phyloP scores from a whole-genome alignment of 2,888 invertebrate genomes.

The Scaptomyza caliginosa region DNA sequence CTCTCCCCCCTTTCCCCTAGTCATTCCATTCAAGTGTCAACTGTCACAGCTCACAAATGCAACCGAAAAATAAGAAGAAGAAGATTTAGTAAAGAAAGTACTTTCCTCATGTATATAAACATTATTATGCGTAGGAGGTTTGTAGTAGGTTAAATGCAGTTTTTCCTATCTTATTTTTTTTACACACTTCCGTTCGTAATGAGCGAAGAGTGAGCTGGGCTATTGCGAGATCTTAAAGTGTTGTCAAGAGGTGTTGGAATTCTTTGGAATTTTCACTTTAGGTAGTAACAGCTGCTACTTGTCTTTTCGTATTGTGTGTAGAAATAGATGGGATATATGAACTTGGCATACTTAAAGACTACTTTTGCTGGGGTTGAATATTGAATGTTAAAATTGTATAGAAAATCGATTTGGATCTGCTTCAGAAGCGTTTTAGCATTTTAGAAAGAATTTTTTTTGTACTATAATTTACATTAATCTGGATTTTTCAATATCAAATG shows the following conservation, averaged over 20 bases:
- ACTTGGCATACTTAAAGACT: conserved; percentile 22
- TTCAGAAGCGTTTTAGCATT: too few relatives aligned
- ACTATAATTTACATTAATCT: too few relatives aligned
- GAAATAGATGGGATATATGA: not conserved
- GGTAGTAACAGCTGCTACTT: conserved; percentile 35
- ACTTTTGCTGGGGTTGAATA: too few relatives aligned
- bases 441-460: too few relatives aligned
- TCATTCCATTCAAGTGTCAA: conserved; percentile 30
- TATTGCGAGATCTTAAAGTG: conserved; percentile 2
- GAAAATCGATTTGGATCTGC: too few relatives aligned
- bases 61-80: not conserved
- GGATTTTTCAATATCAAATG: too few relatives aligned
- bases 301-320: not conserved
- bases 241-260: conserved; percentile 34
- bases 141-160: conserved; percentile 19
- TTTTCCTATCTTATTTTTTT: conserved; percentile 16
- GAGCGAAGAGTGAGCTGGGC: conserved; percentile 50
- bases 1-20: not conserved
- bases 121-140: conserved; percentile 11
- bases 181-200: conserved; percentile 44
- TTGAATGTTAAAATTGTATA: too few relatives aligned
- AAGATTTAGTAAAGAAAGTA: conserved; percentile 39
- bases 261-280: conserved; percentile 22
- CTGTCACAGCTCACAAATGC: conserved; percentile 36
- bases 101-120: not conserved